phyloP scores from a whole-genome alignment of 2,888 invertebrate genomes.

The Leptura quadrifasciata region DNA sequence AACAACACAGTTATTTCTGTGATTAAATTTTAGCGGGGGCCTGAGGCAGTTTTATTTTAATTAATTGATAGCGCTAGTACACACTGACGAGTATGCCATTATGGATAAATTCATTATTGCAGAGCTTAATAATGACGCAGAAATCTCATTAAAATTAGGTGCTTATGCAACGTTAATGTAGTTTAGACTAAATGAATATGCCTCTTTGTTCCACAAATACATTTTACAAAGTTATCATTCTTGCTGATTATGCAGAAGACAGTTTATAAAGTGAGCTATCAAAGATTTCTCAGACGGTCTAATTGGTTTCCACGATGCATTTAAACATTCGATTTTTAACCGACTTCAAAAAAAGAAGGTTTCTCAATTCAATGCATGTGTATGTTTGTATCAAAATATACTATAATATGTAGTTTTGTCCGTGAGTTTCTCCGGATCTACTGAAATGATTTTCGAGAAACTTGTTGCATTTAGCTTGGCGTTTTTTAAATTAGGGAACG shows the following conservation, averaged over 20 bases:
- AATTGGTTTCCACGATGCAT: not conserved
- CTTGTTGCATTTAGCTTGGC: too few relatives aligned
- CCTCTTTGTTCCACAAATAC: not conserved
- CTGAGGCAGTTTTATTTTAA: not conserved
- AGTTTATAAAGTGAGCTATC: constrained; percentile 2
- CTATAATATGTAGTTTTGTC: too few relatives aligned
- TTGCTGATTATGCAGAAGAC: not conserved
- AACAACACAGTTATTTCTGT: not conserved
- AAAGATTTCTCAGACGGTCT: not conserved
- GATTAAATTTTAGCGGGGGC: constrained; percentile 10
- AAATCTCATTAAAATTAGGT: constrained; percentile 8
- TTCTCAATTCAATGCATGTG: too few relatives aligned
- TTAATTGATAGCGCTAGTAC: not conserved
- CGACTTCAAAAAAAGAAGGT: too few relatives aligned
- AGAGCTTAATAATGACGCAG: not conserved
- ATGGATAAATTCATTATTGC: constrained; percentile 9
- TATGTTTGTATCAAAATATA: too few relatives aligned
- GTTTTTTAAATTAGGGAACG: too few relatives aligned
- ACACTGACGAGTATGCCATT: constrained; percentile 6
- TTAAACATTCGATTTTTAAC: not conserved
- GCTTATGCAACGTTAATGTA: constrained; percentile 17
- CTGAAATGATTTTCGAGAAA: too few relatives aligned
- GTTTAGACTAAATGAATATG: constrained; percentile 5
- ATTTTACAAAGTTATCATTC: not conserved
- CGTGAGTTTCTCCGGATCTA: too few relatives aligned